A percentile compares a stretch with the other conserved stretches of the same genome.
phyloP scores from a whole-genome alignment of 2,797 vertebrate genomes.

The Sebastes vulpes region DNA sequence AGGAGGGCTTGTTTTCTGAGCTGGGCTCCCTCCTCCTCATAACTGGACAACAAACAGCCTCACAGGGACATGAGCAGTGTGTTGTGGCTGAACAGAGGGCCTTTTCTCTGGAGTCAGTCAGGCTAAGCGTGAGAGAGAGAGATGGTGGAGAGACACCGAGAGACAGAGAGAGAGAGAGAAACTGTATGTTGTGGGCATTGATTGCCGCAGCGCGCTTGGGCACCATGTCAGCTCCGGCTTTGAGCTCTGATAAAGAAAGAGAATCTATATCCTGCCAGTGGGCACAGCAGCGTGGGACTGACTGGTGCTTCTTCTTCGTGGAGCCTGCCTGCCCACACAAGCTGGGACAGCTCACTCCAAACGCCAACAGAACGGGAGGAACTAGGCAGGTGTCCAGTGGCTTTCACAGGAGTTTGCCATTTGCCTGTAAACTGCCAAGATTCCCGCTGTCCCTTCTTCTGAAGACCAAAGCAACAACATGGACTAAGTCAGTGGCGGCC shows the following conservation, averaged over 20 bases:
- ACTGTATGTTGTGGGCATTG: constrained; percentile 75
- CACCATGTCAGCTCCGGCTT: constrained; percentile 75
- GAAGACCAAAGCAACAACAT: constrained; percentile 66
- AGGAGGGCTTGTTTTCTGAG: constrained; percentile 81
- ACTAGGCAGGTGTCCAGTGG: constrained; percentile 71
- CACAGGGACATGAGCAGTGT: constrained; percentile 84
- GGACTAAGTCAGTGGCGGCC: constrained; percentile 61
- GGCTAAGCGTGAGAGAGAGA: constrained; percentile 84
- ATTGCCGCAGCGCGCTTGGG: constrained; percentile 71
- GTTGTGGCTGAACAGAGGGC: constrained; percentile 85
- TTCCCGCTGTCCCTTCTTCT: constrained; percentile 58
- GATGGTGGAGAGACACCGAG: constrained; percentile 15
- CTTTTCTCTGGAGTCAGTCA: constrained; percentile 91
- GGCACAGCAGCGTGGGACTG: constrained; percentile 76
- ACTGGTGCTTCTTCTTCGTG: constrained; percentile 71
- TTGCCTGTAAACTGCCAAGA: constrained; percentile 68
- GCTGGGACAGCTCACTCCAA: constrained; percentile 77
- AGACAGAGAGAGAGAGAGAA: constrained; percentile 27
- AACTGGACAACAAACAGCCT: constrained; percentile 86
- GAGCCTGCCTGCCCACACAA: constrained; percentile 74
- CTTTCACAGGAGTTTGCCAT: constrained; percentile 68
- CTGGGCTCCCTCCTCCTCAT: constrained; percentile 73
- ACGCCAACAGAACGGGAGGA: constrained; percentile 67
- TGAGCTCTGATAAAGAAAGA: constrained; percentile 76
- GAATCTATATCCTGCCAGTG: constrained; percentile 79